These are phyloP conservation scores for Nemoura dubitans DNA, from an alignment of 2,888 invertebrate genomes.

Conservation along the genomic window DNA sequence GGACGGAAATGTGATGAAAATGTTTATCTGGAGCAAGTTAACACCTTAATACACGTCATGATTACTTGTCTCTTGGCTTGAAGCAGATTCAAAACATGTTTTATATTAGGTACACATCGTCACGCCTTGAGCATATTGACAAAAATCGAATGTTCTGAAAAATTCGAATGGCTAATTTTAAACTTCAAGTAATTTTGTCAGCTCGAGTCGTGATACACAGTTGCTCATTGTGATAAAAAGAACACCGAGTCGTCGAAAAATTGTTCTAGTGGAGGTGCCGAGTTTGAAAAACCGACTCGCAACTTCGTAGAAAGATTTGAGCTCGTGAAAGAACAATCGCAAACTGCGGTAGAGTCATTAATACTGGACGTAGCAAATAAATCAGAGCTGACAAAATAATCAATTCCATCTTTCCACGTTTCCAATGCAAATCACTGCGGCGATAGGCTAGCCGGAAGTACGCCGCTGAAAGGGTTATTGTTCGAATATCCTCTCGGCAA, in stretches of 20 bases:
- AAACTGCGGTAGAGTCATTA: background rate
- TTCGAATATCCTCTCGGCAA: slow-evolving; percentile 46
- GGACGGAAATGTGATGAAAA: background rate
- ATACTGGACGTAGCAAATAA: background rate
- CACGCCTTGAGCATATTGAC: no score
- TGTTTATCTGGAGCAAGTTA: no score
- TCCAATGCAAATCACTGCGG: background rate
- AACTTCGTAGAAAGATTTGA: background rate
- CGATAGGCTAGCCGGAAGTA: slow-evolving; percentile 17
- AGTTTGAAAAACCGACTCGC: background rate
- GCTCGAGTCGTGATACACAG: no score
- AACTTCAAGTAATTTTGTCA: no score
- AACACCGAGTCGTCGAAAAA: no score
- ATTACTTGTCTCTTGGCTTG: no score
- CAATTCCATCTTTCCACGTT: background rate
- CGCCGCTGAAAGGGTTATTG: slow-evolving; percentile 43
- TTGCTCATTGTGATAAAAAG: no score
- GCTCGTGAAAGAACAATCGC: slow-evolving; percentile 10
- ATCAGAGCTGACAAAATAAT: background rate
- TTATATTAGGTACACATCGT: no score
- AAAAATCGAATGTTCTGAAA: no score
- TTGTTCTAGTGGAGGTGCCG: background rate
- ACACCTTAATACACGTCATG: no score
- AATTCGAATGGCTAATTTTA: no score
- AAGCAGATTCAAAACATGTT: no score